Evolutionary conservation across 1,140 invertebrate genomes (phyloP), one percentile per base, ranked within the genome.

Genomic region (Oppia nitens): DNA sequence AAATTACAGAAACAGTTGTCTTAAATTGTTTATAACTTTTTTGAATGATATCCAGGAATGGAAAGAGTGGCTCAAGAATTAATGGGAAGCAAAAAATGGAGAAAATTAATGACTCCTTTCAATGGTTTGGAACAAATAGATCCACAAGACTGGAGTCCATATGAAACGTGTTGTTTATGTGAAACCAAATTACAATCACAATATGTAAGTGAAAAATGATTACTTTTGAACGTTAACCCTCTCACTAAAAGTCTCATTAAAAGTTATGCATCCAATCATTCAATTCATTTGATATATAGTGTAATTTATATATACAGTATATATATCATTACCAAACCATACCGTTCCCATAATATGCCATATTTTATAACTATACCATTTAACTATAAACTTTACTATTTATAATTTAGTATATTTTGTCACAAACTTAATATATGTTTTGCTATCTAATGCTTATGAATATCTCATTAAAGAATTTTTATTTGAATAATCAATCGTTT

Each of bases 21-120:
- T 40, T 17, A 40, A 9, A 9, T 17, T 40, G 17, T 9, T 17
- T 40, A 6, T 40, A 9, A 6, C 6, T 17, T 40, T 17, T 40
- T 17, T 40, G 6, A 40, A 40, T 40, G 17, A 9, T 40, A 40
- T 40, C n/a, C 72, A 93, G 88, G 87, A 79, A 79, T 93, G 81
- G 87, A 93, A 83, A 81, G 85, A 76, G 83, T 93, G 76, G 87
- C 87, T 77, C 86, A 90, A 78, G 86, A 90, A 81, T 85, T 90
- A 78, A 88, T 88, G 83, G 87, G 86, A 78, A 81, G 83, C 79
- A 83, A 84, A 81, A 85, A 82, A 85, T 88, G 87, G 83, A 85
- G 83, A 79, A 81, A 85, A 84, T 73, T 87, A 83, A 80, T 85
- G 84, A 76, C 82, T 78, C 67, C 32, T 9, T 40, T 40, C 69